Conservation (phyloP, 2,797 vertebrate species). For the Momotus momota region DNA sequence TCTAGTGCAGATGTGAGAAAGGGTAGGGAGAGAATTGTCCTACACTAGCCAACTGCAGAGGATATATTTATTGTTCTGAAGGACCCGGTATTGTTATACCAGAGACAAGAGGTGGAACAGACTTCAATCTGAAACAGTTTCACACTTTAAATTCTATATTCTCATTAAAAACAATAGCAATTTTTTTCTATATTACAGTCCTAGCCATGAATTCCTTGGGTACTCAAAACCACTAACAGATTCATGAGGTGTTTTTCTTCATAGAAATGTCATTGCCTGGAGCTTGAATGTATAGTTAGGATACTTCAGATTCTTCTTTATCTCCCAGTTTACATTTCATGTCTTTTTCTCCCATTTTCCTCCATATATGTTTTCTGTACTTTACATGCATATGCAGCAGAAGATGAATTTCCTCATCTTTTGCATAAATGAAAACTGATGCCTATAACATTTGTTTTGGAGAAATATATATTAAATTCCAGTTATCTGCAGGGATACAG, state of each 20-base stretch:
- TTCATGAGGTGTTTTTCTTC: not conserved
- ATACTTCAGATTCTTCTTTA: not conserved
- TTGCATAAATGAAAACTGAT: slow-evolving; percentile 26
- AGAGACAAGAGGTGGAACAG: not conserved
- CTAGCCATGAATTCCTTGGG: not conserved
- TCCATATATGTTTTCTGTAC: not conserved
- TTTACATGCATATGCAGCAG: not conserved
- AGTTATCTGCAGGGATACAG: slow-evolving; percentile 22
- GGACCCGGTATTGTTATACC: not conserved
- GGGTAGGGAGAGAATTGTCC: not conserved
- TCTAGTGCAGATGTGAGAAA: not conserved
- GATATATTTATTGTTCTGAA: not conserved
- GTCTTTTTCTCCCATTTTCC: not conserved
- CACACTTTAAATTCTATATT: not conserved
- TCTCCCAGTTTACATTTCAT: not conserved
- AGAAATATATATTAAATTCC: slow-evolving; percentile 13
- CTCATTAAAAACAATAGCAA: not conserved
- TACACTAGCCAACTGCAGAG: not conserved
- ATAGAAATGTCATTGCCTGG: not conserved
- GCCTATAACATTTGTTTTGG: slow-evolving; percentile 20
- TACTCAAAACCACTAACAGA: not conserved
- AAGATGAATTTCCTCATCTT: not conserved
- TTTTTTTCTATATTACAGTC: not conserved
- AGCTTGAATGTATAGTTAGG: not conserved
- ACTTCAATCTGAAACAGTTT: not conserved